Base-by-base conservation (phyloP, 2,797 vertebrate species). In the Microctenopoma steveboyesi region DNA sequence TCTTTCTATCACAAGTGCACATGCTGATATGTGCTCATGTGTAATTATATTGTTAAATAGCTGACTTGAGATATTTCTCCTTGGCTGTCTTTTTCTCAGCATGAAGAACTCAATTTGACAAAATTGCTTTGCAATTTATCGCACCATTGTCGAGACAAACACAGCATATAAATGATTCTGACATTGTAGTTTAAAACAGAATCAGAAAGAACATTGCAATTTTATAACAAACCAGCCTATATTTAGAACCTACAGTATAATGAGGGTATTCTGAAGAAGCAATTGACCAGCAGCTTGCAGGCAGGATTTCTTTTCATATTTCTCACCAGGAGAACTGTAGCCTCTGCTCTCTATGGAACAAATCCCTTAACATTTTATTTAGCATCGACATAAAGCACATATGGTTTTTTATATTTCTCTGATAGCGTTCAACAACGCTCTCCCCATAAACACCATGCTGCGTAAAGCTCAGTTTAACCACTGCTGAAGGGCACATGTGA, bases 231-330 rank as follows among this genome's bases (percentile, higher is more conserved):
- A 82, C 35, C 18, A 13, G 60, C 15, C 61, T 74, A 76, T 78
- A 80, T 86, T 82, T 77, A 76, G 64, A 35, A 22, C 58, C 64
- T 54, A 52, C 18, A 35, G 66, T 69, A 86, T 86, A 91, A 87
- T 81, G 64, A 40, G 59, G 64, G 54, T 79, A 71, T 88, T 85
- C 81, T 74, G 63, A 90, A 82, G 78, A 84, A 67, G 79, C 58
- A 78, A 73, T 61, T 89, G 83, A 89, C 87, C 86, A 80, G 66
- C 77, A 55, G 75, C 85, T 84, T 12, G 48, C 57, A 81, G 82
- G 69, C 70, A 64, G 46, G 40, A 42, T 51, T 78, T 79, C 66
- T 69, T 79, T 87, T 85, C 66, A 79, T 83, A 64, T 82, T 72
- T 82, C 57, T 86, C 61, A 22, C 68, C 68, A 58, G 78, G 43